A percentile compares a stretch with the other conserved stretches of the same genome.
These are phyloP conservation scores for Urophycis tenuis DNA, from an alignment of 2,797 vertebrate genomes.

Conservation along the genomic window DNA sequence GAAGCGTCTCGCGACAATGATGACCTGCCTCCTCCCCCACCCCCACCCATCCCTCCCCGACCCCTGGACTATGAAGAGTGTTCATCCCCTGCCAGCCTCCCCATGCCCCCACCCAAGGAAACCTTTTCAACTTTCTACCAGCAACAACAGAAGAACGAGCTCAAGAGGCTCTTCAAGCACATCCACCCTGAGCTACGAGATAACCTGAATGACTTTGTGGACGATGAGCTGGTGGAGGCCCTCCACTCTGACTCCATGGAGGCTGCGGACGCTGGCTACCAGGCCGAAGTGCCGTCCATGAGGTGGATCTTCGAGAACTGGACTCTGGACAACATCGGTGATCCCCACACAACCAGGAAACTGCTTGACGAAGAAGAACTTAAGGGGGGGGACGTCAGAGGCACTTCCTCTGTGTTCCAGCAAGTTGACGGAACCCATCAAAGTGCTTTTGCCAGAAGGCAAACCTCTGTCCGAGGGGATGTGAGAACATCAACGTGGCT, in stretches of 20 bases:
- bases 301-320: slow-evolving; percentile 97
- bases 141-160: slow-evolving; percentile 84
- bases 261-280: slow-evolving; percentile 67
- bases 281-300: slow-evolving; percentile 89
- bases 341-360: slow-evolving; percentile 75
- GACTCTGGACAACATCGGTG: slow-evolving; percentile 85
- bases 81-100: slow-evolving; percentile 53
- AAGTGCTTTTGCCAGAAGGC: slow-evolving; percentile 40
- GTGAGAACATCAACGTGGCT: slow-evolving; percentile 85
- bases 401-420: slow-evolving; percentile 81
- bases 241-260: slow-evolving; percentile 68
- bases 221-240: slow-evolving; percentile 79
- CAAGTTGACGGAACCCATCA: slow-evolving; percentile 48
- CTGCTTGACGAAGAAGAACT: slow-evolving; percentile 76
- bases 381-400: slow-evolving; percentile 78
- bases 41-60: slow-evolving; percentile 62
- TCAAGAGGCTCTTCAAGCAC: slow-evolving; percentile 88
- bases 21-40: slow-evolving; percentile 69
- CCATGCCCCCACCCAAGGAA: slow-evolving; percentile 82
- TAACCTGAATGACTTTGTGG: slow-evolving; percentile 77
- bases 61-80: slow-evolving; percentile 57
- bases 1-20: slow-evolving; percentile 66
- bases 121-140: slow-evolving; percentile 85
- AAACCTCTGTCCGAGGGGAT: slow-evolving; percentile 72
- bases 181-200: slow-evolving; percentile 87